Base-by-base conservation (phyloP, 2,797 vertebrate genomes). In the Oreonectes daqikongensis region DNA sequence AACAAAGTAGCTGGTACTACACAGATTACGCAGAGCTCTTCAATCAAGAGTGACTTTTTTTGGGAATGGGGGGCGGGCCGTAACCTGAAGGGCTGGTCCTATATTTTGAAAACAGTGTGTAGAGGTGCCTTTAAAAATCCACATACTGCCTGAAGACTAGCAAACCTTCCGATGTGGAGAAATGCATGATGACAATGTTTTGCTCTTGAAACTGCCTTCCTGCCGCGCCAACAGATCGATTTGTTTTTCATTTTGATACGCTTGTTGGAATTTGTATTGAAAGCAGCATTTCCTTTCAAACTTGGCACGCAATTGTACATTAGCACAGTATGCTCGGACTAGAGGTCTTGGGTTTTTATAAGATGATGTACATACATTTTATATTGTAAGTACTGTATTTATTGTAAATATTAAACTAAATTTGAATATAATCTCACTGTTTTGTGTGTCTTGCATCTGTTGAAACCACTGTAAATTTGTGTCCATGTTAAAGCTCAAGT, bases 301-400 rank as follows among this genome's bases (percentile, higher is more conserved):
- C 42, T 63, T 79, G n/a, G n/a, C n/a, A n/a, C n/a, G n/a, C 90
- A 87, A 92, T 91, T 92, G 93, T 94, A 94, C 95, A 95, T 93
- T 95, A 95, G 90, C 90, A 89, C 90, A 26, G 2, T 55, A 75
- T 40, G 86, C 92, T 94, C 92, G 93, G 95, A 94, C 95, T 96
- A 90, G 94, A 97, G 80, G 95, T 93, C 95, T 94, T 95, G 95
- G 93, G 91, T 91, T 95, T 93, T 93, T 90, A 88, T 94, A 93
- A 93, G 88, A 90, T 87, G 87, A 88, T 93, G 90, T 93, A 94
- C 89, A 93, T 92, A 92, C 86, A 90, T 93, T 94, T 93, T 94
- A 93, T 95, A 96, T 93, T 95, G 95, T 93, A 92, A 94, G 92
- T 94, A 93, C 88, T 94, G 92, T 96, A 95, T 94, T 93, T 94